Evolutionary conservation across 2,797 vertebrate genomes (phyloP).

Genomic region (Danio tinwini): DNA sequence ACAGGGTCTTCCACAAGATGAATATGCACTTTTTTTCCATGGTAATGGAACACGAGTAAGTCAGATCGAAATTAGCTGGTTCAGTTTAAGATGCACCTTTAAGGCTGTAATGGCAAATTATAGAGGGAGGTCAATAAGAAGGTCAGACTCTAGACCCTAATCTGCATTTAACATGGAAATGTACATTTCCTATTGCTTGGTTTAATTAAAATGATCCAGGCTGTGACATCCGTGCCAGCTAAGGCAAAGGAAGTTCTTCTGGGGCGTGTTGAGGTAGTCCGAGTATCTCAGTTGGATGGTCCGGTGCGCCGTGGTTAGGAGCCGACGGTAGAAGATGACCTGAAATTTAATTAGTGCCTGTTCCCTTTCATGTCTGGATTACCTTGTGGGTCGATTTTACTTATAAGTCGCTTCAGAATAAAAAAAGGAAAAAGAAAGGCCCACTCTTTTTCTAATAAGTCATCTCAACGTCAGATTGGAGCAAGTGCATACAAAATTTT

Average conservation of each 20-base stretch:
- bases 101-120: slow-evolving; percentile 40
- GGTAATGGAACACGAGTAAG: slow-evolving; percentile 62
- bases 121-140: slow-evolving; percentile 60
- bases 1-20: slow-evolving; percentile 50
- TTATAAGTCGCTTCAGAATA: background rate
- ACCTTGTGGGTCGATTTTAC: slow-evolving; percentile 6
- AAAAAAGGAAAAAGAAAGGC: background rate
- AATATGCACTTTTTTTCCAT: slow-evolving; percentile 54
- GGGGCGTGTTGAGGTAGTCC: slow-evolving; percentile 7
- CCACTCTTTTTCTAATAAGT: slow-evolving; percentile 22
- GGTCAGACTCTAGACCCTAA: slow-evolving; percentile 27
- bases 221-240: slow-evolving; percentile 36
- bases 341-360: slow-evolving; percentile 36
- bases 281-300: slow-evolving; percentile 18
- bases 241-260: background rate
- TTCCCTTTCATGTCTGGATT: slow-evolving; percentile 34
- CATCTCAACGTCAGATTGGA: slow-evolving; percentile 17
- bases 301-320: background rate
- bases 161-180: slow-evolving; percentile 54
- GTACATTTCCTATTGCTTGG: slow-evolving; percentile 55
- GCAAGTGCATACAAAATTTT: slow-evolving; percentile 16
- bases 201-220: slow-evolving; percentile 59
- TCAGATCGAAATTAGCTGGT: slow-evolving; percentile 57
- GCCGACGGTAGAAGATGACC: background rate
- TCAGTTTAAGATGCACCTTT: slow-evolving; percentile 58